A percentile compares a stretch with the other conserved stretches of the same genome.
Conservation (phyloP, 2,113 vertebrate species). For the Cynoglossus semilaevis region DNA sequence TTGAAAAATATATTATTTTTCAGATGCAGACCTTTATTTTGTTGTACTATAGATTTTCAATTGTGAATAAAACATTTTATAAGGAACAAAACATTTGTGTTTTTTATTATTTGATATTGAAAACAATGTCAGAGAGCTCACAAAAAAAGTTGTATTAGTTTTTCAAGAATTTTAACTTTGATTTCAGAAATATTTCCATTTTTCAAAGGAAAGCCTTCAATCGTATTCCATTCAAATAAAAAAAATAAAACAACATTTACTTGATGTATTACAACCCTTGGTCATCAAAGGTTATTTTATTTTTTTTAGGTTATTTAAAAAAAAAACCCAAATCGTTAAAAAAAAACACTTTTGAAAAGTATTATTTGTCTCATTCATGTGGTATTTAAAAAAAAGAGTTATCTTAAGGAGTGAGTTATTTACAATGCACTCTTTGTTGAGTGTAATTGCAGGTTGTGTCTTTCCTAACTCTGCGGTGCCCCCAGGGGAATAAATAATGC, state of each 20-base stretch:
- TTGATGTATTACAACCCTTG: no score
- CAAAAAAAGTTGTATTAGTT: no score
- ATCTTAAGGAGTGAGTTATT: conserved; percentile 6
- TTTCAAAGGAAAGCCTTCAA: no score
- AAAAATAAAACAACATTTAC: no score
- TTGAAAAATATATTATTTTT: conserved; percentile 49
- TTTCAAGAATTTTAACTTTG: no score
- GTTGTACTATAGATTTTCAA: conserved; percentile 51
- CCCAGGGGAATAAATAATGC: conserved; percentile 42
- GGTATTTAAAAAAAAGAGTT: conserved; percentile 3
- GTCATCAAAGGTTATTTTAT: no score
- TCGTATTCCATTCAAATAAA: no score
- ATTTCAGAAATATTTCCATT: no score
- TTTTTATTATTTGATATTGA: background rate
- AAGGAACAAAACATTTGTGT: conserved; percentile 10
- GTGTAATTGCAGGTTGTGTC: conserved; percentile 13
- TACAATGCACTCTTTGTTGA: conserved; percentile 30
- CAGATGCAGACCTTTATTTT: conserved; percentile 51
- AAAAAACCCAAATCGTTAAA: background rate
- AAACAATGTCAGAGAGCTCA: no score
- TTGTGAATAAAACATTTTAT: conserved; percentile 61
- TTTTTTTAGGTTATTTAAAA: no score
- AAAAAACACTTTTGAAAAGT: no score
- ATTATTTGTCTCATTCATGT: background rate
- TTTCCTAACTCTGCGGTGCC: background rate